Evolutionary conservation across 2,888 invertebrate genomes (phyloP), one percentile per base, ranked within the genome.

Genomic region (Pyrgus malvae): DNA sequence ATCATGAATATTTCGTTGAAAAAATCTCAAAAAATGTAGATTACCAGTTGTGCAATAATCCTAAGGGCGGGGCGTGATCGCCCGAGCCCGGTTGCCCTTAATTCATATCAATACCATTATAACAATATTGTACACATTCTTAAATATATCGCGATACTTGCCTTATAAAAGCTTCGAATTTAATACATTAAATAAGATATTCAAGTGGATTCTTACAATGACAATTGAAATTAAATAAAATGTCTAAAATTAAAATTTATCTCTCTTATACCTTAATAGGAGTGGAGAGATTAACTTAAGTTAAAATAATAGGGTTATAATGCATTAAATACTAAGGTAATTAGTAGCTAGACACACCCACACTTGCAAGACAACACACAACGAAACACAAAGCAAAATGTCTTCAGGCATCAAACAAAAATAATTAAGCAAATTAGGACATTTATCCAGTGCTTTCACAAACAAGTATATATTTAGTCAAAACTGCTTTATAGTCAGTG

Each of bases 21-120:
- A 89, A 89, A 84, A 83, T 78, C 80, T 88, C 86, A 84, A 88
- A 89, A 88, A 89, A 80, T 77, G 74, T 72, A 79, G 76, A 83
- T 79, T 77, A 75, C 74, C 72, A 74, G 78, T 76, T 67, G 70
- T 75, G 80, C 80, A 77, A 78, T 75, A 72, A 75, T 69, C 69
- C 74, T 74, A 48, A 12, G 73, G 60, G 55, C 58, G 58, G 55
- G 41, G 50, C 45, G 45, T 2, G 48, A 45, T 38, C 63, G 61
- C 65, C 69, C 67, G 64, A 35, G 44, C 19, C 44, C 68, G 1
- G 67, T 80, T 84, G 76, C 79, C 70, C 87, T 84, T 84, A 87
- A 74, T 83, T 83, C 84, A 84, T 84, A 83, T 70, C 68, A 70
- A 73, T 76, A 74, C 74, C 48, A 46, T 59, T 76, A 68, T 76